phyloP scores from a whole-genome alignment of 2,113 vertebrate genomes.

The Corydoras sp. region DNA sequence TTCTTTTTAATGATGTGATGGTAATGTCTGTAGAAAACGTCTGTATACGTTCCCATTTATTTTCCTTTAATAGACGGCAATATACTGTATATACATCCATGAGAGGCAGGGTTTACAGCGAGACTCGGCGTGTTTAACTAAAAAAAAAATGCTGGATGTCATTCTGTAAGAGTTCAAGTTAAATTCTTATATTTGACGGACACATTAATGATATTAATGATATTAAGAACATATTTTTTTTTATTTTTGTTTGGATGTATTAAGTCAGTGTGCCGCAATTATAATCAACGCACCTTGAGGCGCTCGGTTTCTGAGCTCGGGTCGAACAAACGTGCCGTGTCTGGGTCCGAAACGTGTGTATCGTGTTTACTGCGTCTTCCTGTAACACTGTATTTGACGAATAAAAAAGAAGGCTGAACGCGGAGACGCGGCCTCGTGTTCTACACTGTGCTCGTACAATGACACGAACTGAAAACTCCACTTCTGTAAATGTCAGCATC shows the following conservation, averaged over 20 bases:
- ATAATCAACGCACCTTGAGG: neutral
- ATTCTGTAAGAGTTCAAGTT: no score
- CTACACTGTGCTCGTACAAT: no score
- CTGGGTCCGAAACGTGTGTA: neutral
- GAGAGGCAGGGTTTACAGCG: no score
- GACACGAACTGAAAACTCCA: no score
- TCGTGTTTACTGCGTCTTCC: constrained; percentile 23
- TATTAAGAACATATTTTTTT: neutral
- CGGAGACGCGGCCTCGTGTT: neutral
- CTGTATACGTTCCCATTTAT: no score
- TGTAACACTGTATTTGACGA: neutral
- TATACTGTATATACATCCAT: neutral
- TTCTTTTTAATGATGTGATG: constrained; percentile 1
- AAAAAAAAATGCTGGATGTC: no score
- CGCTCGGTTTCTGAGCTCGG: neutral
- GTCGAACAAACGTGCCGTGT: neutral
- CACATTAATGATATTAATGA: no score
- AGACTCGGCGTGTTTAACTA: no score
- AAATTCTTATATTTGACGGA: no score
- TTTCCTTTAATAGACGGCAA: no score
- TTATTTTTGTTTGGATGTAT: neutral
- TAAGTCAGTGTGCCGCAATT: neutral
- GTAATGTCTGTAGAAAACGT: no score
- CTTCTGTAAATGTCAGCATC: neutral
- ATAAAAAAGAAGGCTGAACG: neutral